Conservation (phyloP, 2,888 invertebrate species). For the Theretra japonica region DNA sequence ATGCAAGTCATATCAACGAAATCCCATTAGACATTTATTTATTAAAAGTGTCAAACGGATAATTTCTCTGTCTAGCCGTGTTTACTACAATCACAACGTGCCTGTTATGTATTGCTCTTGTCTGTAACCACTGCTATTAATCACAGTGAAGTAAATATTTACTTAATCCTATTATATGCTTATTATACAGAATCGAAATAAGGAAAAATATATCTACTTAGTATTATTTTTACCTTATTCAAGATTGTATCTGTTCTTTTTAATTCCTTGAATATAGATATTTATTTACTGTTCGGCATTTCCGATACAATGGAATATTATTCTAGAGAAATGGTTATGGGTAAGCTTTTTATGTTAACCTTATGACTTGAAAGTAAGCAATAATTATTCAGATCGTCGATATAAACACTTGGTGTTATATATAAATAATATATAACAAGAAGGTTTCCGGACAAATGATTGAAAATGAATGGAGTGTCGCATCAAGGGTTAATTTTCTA, state of each 20-base stretch:
- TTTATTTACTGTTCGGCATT: too few relatives aligned
- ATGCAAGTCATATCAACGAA: not conserved
- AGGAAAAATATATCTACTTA: not conserved
- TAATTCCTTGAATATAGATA: too few relatives aligned
- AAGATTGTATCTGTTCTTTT: not conserved
- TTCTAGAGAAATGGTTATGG: too few relatives aligned
- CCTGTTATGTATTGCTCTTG: constrained; percentile 11
- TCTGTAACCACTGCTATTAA: constrained; percentile 32
- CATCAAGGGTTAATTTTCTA: too few relatives aligned
- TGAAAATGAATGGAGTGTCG: too few relatives aligned
- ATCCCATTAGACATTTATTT: not conserved
- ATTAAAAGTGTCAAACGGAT: not conserved
- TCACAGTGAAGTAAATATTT: constrained; percentile 26
- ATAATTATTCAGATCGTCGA: too few relatives aligned
- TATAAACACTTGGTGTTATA: too few relatives aligned
- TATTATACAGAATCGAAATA: not conserved
- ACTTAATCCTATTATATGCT: not conserved
- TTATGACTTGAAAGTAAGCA: too few relatives aligned
- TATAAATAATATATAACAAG: too few relatives aligned
- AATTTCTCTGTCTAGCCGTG: constrained; percentile 12
- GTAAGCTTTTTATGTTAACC: too few relatives aligned
- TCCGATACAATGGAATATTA: too few relatives aligned
- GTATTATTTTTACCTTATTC: not conserved
- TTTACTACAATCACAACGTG: constrained; percentile 10
- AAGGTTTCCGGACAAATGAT: too few relatives aligned